phyloP scores from a whole-genome alignment of 2,113 vertebrate genomes.

The Toxotes jaculatrix region DNA sequence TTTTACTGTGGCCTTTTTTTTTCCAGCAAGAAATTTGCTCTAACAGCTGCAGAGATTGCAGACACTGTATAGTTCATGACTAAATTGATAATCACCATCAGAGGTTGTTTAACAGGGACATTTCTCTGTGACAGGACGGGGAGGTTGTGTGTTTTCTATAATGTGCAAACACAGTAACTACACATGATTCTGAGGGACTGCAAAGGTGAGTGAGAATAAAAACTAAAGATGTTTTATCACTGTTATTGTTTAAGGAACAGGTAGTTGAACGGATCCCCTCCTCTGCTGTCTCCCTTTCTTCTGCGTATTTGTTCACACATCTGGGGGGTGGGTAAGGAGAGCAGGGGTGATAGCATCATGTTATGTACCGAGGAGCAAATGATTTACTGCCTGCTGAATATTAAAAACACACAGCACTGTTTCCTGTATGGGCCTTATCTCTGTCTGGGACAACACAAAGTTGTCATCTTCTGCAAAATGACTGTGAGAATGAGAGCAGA shows the following conservation, averaged over 20 bases:
- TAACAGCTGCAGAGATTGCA: not conserved
- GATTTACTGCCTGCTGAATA: constrained; percentile 43
- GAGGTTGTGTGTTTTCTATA: not conserved
- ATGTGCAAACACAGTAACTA: not conserved
- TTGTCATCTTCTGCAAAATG: constrained; percentile 46
- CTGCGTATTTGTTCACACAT: constrained; percentile 25
- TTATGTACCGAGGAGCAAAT: constrained; percentile 53
- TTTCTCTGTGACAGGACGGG: not conserved
- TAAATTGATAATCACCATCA: not conserved
- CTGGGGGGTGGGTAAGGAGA: constrained; percentile 6
- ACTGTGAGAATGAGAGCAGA: constrained; percentile 49
- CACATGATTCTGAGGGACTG: too few relatives aligned
- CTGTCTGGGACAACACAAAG: constrained; percentile 41
- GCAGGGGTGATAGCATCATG: constrained; percentile 48
- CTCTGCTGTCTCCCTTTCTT: not conserved
- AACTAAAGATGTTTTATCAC: not conserved
- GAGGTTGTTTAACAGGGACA: not conserved
- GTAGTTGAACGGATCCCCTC: not conserved
- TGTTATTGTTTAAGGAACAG: not conserved
- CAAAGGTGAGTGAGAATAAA: not conserved
- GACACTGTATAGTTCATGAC: not conserved
- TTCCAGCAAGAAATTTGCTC: not conserved
- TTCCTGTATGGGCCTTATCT: constrained; percentile 52
- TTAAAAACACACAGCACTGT: constrained; percentile 58
- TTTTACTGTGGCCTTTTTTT: not conserved